phyloP scores from a whole-genome alignment of 2,888 invertebrate species.

The Napeogenes inachia region DNA sequence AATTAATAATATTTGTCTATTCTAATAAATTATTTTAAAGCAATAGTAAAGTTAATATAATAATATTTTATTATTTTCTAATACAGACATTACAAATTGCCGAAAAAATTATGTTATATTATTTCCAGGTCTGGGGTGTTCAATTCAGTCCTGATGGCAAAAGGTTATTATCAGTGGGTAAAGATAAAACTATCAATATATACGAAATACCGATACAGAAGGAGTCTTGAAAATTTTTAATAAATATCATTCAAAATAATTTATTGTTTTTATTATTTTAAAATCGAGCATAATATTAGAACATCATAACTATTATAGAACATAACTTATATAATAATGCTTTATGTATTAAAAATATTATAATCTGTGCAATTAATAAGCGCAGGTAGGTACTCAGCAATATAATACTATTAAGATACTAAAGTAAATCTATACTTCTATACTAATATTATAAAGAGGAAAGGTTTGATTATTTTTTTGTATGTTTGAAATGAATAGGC shows the following conservation, averaged over 20 bases:
- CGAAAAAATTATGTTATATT: neutral
- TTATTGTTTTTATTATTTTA: too few relatives aligned
- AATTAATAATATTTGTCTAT: too few relatives aligned
- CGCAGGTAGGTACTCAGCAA: too few relatives aligned
- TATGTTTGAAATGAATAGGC: too few relatives aligned
- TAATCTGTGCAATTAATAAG: too few relatives aligned
- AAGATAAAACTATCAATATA: conserved; percentile 90
- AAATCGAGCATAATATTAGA: too few relatives aligned
- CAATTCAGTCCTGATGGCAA: conserved; percentile 88
- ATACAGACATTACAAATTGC: neutral
- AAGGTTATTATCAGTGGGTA: conserved; percentile 92
- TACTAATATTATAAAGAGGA: too few relatives aligned
- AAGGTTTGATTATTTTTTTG: too few relatives aligned
- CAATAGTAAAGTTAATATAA: neutral
- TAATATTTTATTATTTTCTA: neutral
- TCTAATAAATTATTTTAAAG: neutral
- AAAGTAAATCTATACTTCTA: too few relatives aligned
- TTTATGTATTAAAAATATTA: neutral
- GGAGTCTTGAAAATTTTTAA: neutral
- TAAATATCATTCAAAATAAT: too few relatives aligned
- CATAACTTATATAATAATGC: neutral
- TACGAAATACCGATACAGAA: conserved; percentile 84
- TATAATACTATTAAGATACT: too few relatives aligned
- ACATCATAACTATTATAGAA: too few relatives aligned
- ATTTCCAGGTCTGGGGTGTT: conserved; percentile 89